Base-by-base conservation (phyloP, 2,888 invertebrate species). In the Xylota segnis region DNA sequence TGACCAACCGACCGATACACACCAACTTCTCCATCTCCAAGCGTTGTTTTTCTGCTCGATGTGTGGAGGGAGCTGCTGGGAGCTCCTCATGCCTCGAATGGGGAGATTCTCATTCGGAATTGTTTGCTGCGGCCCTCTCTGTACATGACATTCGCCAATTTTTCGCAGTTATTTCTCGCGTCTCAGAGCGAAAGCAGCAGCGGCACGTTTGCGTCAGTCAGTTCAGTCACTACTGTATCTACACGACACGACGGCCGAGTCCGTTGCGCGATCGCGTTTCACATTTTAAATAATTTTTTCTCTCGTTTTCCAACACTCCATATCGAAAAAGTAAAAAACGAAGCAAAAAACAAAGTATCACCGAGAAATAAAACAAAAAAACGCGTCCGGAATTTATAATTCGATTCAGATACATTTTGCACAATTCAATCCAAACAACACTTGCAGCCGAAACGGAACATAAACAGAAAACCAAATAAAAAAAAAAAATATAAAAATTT, bases 121-220 rank as follows among this genome's bases (percentile, higher is more conserved):
- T 76, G 82, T 77, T 86, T 71, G 86, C 71, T 72, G 72, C 66
- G 83, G 83, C 83, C 74, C 78, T 83, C 75, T 71, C 79, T 87
- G 87, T 86, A 83, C 88, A 84, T 88, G 88, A 87, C 87, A 87
- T 88, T 88, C 88, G 83, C 72, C 88, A 76, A 83, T 74, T 76
- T 86, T 89, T 88, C 87, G 88, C 91, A 90, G 90, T 90, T 91
- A 90, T 90, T 90, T 91, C 90, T 90, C 90, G 90, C 89, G 90
- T 90, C 90, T 90, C 89, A 87, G 88, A 90, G 90, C 88, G 89
- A 89, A 87, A 88, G 88, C 87, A 84, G 78, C 87, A 83, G 90
- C 90, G 89, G 89, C 88, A 90, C 90, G 89, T 89, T 90, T 77
- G 76, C 88, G 90, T 89, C 88, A 72, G 66, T 87, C 83, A 87